Conservation (phyloP, 2,113 vertebrate species). For the Spilogale gracilis region DNA sequence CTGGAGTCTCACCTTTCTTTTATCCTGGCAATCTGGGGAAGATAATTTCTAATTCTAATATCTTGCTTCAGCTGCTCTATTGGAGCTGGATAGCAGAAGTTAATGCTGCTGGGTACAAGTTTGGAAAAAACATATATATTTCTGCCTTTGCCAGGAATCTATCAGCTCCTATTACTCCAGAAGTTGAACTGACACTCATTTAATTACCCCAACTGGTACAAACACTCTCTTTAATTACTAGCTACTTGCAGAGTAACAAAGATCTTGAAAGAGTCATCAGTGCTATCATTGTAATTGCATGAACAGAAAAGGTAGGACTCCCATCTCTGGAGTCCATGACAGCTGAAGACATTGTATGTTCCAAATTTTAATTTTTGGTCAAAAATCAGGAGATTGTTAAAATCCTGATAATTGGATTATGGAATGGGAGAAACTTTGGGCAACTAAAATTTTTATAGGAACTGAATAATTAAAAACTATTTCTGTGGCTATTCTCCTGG, state of each 20-base stretch:
- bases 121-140: not conserved
- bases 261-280: not conserved
- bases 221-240: not conserved
- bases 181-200: not conserved
- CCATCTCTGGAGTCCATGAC: not conserved
- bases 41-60: not conserved
- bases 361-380: not conserved
- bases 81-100: not conserved
- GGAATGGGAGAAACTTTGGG: conserved; percentile 5
- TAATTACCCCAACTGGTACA: not conserved
- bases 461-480: conserved; percentile 69
- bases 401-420: not conserved
- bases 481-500: conserved; percentile 47
- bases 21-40: not conserved
- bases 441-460: conserved; percentile 64
- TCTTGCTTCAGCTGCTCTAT: not conserved
- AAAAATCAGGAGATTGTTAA: conserved; percentile 40
- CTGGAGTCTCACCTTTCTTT: not conserved
- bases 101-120: not conserved
- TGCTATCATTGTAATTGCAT: not conserved
- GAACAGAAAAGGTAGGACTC: not conserved
- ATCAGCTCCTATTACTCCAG: not conserved
- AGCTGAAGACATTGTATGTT: not conserved
- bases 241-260: not conserved
- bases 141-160: not conserved